phyloP scores from a whole-genome alignment of 2,113 vertebrate genomes.

The Archocentrus centrarchus region DNA sequence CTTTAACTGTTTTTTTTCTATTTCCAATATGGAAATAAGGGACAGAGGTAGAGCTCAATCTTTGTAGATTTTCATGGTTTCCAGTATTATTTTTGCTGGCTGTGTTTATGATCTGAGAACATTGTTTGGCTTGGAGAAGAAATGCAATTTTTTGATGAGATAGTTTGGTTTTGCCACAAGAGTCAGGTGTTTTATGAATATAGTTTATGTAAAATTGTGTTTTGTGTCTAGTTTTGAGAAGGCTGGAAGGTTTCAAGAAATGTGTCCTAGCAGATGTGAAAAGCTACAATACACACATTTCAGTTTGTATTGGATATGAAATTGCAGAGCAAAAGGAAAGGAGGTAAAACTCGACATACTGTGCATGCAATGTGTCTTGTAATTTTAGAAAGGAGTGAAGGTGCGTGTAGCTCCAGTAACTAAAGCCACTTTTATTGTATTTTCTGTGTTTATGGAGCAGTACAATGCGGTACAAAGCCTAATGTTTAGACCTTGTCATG shows the following conservation, averaged over 20 bases:
- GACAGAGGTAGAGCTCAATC: too few relatives aligned
- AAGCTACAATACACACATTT: not conserved
- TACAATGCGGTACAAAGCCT: not conserved
- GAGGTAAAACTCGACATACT: not conserved
- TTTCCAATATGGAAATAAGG: not conserved
- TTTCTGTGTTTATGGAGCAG: not conserved
- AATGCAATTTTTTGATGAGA: not conserved
- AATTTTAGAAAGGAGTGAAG: not conserved
- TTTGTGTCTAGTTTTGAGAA: not conserved
- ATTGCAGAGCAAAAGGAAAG: not conserved
- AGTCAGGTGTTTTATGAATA: not conserved
- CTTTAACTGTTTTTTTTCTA: not conserved
- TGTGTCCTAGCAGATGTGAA: not conserved
- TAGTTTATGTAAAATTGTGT: not conserved
- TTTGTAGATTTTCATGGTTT: not conserved
- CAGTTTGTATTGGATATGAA: not conserved
- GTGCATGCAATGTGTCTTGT: not conserved
- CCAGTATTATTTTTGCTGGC: not conserved
- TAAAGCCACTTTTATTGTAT: not conserved
- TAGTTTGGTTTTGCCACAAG: not conserved
- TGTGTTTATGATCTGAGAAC: not conserved
- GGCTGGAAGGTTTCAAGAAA: not conserved
- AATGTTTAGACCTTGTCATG: not conserved
- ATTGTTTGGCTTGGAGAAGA: not conserved
- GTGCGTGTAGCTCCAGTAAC: not conserved